A percentile compares a stretch with the other conserved stretches of the same genome.
Evolutionary conservation across 2,797 vertebrate species (phyloP).

Genomic region (Tarsius wallacei): DNA sequence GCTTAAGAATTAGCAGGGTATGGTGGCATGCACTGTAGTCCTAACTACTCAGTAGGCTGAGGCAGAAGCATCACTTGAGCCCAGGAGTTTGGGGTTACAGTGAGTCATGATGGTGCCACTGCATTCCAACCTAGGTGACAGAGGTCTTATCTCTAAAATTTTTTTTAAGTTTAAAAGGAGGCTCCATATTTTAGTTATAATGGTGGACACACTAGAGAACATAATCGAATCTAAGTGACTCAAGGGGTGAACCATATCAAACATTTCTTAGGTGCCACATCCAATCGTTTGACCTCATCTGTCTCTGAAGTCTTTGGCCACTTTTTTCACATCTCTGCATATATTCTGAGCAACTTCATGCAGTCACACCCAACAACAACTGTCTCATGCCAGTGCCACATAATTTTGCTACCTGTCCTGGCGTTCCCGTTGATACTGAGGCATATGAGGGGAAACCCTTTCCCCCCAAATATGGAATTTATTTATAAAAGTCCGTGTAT

Average conservation of each 20-base stretch:
- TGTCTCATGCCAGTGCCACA: not conserved
- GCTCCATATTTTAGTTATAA: not conserved
- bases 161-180: not conserved
- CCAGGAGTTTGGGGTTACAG: not conserved
- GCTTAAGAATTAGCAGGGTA: not conserved
- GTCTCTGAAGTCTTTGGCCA: not conserved
- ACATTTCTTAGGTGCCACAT: not conserved
- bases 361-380: not conserved
- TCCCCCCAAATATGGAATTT: no score
- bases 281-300: not conserved
- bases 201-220: not conserved
- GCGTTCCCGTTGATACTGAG: not conserved
- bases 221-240: not conserved
- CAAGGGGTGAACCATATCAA: fast-evolving
- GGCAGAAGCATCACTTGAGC: not conserved
- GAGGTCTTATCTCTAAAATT: not conserved
- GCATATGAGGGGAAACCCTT: not conserved
- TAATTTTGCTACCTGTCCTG: not conserved
- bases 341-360: not conserved
- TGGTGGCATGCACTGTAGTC: not conserved
- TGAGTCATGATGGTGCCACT: not conserved
- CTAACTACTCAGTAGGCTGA: not conserved
- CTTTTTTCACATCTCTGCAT: not conserved
- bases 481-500: no score
- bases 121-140: not conserved